A percentile compares a stretch with the other conserved stretches of the same genome.
Conservation (phyloP, 2,113 vertebrate species). For the Rutilus rutilus region DNA sequence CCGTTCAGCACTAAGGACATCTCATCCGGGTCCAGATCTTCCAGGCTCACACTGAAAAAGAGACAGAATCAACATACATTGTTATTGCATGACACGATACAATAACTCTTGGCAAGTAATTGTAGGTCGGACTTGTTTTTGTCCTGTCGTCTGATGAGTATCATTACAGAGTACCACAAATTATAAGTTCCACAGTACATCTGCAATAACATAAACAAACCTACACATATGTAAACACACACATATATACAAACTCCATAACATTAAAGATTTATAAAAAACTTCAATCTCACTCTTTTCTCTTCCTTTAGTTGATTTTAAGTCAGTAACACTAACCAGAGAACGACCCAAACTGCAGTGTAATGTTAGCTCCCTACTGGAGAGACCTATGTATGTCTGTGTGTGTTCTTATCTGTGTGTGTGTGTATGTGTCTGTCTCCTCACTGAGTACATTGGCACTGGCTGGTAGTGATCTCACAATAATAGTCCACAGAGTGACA, state of each 20-base stretch:
- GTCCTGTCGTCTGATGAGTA: background rate
- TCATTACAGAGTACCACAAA: conserved; percentile 6
- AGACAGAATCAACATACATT: conserved; percentile 6
- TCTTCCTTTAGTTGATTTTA: background rate
- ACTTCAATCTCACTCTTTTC: conserved; percentile 23
- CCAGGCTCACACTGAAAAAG: conserved; percentile 62
- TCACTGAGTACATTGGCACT: conserved; percentile 45
- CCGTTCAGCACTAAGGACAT: conserved; percentile 58
- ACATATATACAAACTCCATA: background rate
- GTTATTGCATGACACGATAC: background rate
- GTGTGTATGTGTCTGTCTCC: conserved; percentile 22
- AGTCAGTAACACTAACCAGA: background rate
- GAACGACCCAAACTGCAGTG: background rate
- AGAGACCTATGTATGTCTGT: conserved; percentile 22
- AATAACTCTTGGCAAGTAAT: background rate
- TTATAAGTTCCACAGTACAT: background rate
- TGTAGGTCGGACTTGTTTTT: background rate
- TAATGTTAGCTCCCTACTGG: background rate
- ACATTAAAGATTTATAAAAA: background rate
- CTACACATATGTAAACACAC: background rate
- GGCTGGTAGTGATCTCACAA: conserved; percentile 51
- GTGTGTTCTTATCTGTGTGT: conserved; percentile 9
- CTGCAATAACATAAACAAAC: conserved; percentile 13
- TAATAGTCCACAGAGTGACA: conserved; percentile 41
- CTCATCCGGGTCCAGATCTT: conserved; percentile 61